Evolutionary conservation across 64 coral and sea anemone genomes (phyloP), one percentile per base, ranked within the genome.

Genomic region (Trachythela sp.): DNA sequence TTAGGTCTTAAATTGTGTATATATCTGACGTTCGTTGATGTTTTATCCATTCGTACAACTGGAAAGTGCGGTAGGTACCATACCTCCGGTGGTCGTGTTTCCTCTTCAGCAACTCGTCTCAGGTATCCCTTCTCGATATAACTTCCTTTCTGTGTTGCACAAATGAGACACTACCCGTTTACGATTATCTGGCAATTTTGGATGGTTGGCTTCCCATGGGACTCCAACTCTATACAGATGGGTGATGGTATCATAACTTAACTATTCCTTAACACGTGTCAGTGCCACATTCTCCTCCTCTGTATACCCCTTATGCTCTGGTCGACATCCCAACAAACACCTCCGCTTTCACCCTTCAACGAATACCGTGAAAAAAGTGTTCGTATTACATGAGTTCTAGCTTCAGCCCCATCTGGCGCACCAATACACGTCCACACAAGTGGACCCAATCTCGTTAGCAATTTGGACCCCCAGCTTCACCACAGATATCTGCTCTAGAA

Each of bases 51-150:
- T 41, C 77, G 49, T 15, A 89, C 87, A 26, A 89, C 45, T 13
- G 87, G 87, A 89, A 89, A 89, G 67, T 92, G 91, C 31, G 59
- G 83, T 18, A 92, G 42, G 27, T 89, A 92, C 87, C 91, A 92
- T n/a, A 89, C 77, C 13, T 88, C 58, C 43, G 77, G 17, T 22
- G 35, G 87, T 7, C 0, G 8, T 38, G 24, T 26, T 45, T 92
- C 91, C 11, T 41, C 26, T 35, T 10, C 3, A 30, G 24, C 0
- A 24, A 89, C 42, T 17, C 85, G 83, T 40, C 37, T 17, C 9
- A 88, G 22, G 22, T 92, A 84, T 14, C 90, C 50, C 13, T 88
- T 84, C 33, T 84, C 77, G 39, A 89, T 30, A 48, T 85, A 60
- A 54, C 36, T 38, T 31, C 13, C 36, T 80, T 83, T 83, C 90